These are phyloP conservation scores for Noctilio leporinus DNA, from an alignment of 2,113 vertebrate species.

Conservation along the genomic window DNA sequence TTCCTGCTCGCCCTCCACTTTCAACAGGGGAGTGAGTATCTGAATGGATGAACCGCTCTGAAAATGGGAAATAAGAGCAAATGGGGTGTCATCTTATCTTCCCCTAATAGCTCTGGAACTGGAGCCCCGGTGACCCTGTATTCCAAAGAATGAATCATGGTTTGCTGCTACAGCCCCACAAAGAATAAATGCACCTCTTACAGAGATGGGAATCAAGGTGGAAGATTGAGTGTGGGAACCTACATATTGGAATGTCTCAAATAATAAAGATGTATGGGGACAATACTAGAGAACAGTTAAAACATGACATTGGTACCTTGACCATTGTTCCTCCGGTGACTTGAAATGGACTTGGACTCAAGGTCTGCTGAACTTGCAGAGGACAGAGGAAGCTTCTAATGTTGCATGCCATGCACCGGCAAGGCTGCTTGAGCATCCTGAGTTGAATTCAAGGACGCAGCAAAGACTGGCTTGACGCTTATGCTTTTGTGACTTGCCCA, in stretches of 20 bases:
- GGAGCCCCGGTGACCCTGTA: background rate
- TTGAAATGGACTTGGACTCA: background rate
- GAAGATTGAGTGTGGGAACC: background rate
- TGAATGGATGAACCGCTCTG: background rate
- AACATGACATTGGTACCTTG: background rate
- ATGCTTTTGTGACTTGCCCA: background rate
- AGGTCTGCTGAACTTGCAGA: background rate
- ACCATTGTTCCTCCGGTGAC: background rate
- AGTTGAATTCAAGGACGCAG: background rate
- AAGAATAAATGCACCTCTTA: background rate
- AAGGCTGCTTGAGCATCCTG: background rate
- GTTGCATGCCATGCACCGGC: background rate
- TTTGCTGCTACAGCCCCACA: background rate
- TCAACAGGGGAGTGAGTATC: background rate
- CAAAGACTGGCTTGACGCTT: background rate
- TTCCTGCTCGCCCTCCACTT: background rate
- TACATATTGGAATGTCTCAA: background rate
- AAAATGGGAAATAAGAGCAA: background rate
- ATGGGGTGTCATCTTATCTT: background rate
- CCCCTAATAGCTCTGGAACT: background rate
- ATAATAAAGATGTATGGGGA: background rate
- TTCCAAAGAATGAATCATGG: background rate
- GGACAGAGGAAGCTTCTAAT: background rate
- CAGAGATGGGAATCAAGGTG: background rate
- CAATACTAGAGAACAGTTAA: background rate